A percentile compares a stretch with the other conserved stretches of the same genome.
Evolutionary conservation across 2,113 vertebrate genomes (phyloP).

Genomic region (Chlorodrepanis virens): DNA sequence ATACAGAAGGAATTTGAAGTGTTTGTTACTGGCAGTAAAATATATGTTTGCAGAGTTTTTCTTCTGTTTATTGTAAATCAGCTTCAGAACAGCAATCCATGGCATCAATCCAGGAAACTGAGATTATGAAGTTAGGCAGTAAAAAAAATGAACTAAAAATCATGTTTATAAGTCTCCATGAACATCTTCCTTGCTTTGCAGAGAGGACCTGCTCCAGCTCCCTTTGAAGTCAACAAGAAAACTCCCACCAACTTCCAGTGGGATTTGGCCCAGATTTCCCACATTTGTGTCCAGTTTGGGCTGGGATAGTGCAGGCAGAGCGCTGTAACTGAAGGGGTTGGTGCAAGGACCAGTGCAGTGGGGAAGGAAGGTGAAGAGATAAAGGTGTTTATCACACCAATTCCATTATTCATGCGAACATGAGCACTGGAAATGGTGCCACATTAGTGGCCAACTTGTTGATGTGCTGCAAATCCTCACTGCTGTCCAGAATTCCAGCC

Average conservation of each 20-base stretch:
- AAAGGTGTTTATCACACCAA: background rate
- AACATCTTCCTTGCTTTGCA: background rate
- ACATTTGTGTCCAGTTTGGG: background rate
- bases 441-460: background rate
- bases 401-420: background rate
- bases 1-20: conserved; percentile 37
- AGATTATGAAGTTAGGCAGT: conserved; percentile 41
- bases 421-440: background rate
- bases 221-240: background rate
- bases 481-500: background rate
- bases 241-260: background rate
- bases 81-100: conserved; percentile 33
- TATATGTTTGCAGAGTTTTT: conserved; percentile 44
- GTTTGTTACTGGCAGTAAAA: conserved; percentile 45
- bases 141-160: conserved; percentile 32
- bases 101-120: conserved; percentile 37
- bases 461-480: background rate
- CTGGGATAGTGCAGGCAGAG: background rate
- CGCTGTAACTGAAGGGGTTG: fast-evolving
- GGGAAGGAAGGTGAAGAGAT: background rate
- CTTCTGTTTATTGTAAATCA: conserved; percentile 62
- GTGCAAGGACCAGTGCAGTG: background rate
- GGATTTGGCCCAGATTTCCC: background rate
- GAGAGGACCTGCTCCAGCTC: background rate
- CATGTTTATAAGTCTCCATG: background rate